Percentiles rank a stretch among this genome's conserved stretches.
phyloP scores from a whole-genome alignment of 2,888 invertebrate species.

The Lepidochitona cinerea region DNA sequence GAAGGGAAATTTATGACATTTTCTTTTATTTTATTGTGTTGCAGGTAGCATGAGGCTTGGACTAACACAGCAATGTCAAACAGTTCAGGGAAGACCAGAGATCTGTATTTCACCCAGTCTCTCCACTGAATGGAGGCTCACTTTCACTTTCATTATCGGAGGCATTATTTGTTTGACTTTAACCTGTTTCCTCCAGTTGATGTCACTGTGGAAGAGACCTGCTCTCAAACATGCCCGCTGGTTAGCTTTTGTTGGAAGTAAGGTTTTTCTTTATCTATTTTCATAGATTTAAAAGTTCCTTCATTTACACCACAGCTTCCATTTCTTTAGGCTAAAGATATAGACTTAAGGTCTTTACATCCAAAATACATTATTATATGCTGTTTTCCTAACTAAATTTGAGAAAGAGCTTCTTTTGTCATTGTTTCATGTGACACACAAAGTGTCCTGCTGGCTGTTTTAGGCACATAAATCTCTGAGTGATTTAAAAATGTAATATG shows the following conservation, averaged over 20 bases:
- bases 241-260: constrained; percentile 57
- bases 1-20: not conserved
- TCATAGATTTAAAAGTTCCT: too few species aligned
- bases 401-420: too few species aligned
- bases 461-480: too few species aligned
- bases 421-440: too few species aligned
- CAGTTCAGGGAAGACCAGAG: constrained; percentile 45
- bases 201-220: constrained; percentile 51
- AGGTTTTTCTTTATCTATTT: constrained; percentile 18
- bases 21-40: not conserved
- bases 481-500: too few species aligned
- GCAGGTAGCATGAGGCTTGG: constrained; percentile 51
- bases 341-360: too few species aligned
- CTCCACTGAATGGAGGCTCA: constrained; percentile 52
- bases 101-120: constrained; percentile 47
- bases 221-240: constrained; percentile 53
- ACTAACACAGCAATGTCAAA: constrained; percentile 49
- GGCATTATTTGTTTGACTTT: constrained; percentile 52
- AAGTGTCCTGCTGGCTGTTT: too few species aligned
- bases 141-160: constrained; percentile 47
- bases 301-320: too few species aligned
- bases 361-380: too few species aligned
- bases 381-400: too few species aligned
- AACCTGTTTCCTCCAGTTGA: constrained; percentile 44
- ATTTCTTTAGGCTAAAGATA: too few species aligned